These are phyloP conservation scores for Drosophila funebris DNA, from an alignment of 1,140 invertebrate genomes.

Conservation along the genomic window DNA sequence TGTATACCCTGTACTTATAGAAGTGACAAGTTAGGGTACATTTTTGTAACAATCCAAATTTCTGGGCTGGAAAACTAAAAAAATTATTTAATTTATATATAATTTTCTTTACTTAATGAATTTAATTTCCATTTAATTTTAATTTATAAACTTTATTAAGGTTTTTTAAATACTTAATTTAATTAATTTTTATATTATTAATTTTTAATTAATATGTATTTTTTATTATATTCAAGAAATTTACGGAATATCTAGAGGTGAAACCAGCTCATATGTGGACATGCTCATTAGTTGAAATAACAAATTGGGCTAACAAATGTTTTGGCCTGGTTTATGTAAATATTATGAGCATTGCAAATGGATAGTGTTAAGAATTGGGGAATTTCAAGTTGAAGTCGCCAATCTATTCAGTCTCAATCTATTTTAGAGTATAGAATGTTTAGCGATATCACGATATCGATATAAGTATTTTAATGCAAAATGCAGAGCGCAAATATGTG, in stretches of 20 bases:
- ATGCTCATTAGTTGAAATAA: slow-evolving; percentile 33
- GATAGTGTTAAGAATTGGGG: background rate
- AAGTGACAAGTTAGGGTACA: background rate
- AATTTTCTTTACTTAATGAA: too few relatives aligned
- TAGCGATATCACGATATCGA: background rate
- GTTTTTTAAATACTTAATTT: too few relatives aligned
- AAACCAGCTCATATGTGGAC: background rate
- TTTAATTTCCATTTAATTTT: too few relatives aligned
- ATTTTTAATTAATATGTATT: too few relatives aligned
- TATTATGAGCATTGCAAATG: slow-evolving; percentile 61
- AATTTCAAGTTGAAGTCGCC: background rate
- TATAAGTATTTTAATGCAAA: slow-evolving; percentile 4
- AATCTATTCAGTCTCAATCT: background rate
- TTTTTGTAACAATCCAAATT: too few relatives aligned
- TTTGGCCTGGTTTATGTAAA: slow-evolving; percentile 66
- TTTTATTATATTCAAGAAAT: background rate
- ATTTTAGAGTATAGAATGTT: background rate
- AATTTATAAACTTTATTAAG: too few relatives aligned
- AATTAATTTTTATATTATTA: too few relatives aligned
- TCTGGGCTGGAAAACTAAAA: background rate
- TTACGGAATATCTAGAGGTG: slow-evolving; percentile 2
- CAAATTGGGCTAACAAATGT: slow-evolving; percentile 61
- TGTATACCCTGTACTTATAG: slow-evolving; percentile 6
- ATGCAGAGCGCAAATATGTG: slow-evolving; percentile 8
- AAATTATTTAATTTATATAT: background rate